Percentiles rank a stretch among this genome's conserved stretches.
phyloP scores from a whole-genome alignment of 1,140 invertebrate genomes.

The Cyclargus thomasi region DNA sequence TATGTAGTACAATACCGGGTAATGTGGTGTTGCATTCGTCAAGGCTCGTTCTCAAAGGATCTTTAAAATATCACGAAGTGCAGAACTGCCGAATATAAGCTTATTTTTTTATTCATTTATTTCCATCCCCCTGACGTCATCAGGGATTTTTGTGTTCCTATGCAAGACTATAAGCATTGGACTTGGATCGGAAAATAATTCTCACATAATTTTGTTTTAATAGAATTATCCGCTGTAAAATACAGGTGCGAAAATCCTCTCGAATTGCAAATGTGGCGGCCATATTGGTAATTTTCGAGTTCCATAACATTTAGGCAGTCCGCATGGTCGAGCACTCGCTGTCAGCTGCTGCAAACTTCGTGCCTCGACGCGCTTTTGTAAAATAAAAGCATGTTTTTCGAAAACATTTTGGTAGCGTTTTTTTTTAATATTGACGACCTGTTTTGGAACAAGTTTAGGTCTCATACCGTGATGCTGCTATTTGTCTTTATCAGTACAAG shows the following conservation, averaged over 20 bases:
- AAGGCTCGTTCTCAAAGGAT: no score
- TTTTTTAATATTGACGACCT: not conserved
- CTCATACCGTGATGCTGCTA: no score
- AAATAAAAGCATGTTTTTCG: not conserved
- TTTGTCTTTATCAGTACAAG: no score
- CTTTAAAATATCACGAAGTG: no score
- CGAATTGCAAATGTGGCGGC: not conserved
- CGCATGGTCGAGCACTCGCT: not conserved
- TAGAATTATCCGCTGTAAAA: not conserved
- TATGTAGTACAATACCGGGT: no score
- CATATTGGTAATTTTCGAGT: conserved; percentile 8
- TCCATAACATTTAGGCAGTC: conserved; percentile 6
- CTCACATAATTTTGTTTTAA: not conserved
- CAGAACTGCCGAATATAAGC: no score
- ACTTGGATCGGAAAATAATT: no score
- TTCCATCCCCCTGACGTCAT: no score
- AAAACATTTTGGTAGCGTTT: not conserved
- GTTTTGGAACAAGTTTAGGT: not conserved
- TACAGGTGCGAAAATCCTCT: not conserved
- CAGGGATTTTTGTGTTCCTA: no score
- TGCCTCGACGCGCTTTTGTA: not conserved
- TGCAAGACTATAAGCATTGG: no score
- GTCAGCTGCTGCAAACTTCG: conserved; percentile 2
- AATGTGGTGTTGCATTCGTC: no score
- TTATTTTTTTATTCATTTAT: no score